phyloP scores from a whole-genome alignment of 2,113 vertebrate genomes.

The Probosciger aterrimus region DNA sequence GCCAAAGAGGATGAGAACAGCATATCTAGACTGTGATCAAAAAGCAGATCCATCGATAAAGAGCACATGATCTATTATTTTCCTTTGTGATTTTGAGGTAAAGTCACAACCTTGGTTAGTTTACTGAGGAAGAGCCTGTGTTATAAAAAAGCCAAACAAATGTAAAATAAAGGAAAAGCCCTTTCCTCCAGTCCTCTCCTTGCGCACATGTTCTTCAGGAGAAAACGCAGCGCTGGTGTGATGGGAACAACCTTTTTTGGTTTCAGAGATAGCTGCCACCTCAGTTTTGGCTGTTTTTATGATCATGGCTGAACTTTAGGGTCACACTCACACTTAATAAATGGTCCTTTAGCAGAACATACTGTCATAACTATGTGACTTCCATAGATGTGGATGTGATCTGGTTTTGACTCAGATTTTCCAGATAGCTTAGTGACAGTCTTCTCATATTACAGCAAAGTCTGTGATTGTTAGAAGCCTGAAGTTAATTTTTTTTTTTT shows the following conservation, averaged over 20 bases:
- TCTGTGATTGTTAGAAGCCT: neutral
- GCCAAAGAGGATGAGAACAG: neutral
- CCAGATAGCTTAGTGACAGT: neutral
- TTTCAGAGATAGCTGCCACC: neutral
- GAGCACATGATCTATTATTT: neutral
- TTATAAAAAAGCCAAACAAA: neutral
- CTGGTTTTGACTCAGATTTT: neutral
- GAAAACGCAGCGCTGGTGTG: accelerated
- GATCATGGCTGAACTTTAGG: neutral
- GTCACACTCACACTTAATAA: neutral
- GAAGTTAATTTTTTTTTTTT: neutral
- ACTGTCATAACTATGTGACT: neutral
- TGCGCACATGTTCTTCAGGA: accelerated
- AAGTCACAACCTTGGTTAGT: neutral
- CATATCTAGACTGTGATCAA: neutral
- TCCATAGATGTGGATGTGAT: neutral
- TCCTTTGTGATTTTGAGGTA: neutral
- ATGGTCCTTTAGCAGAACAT: neutral
- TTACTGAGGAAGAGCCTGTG: neutral
- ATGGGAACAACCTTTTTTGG: neutral
- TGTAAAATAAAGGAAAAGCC: neutral
- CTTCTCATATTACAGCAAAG: neutral
- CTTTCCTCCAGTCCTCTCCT: neutral
- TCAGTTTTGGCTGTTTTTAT: neutral
- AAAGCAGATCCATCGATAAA: neutral